phyloP scores from a whole-genome alignment of 2,888 invertebrate genomes.

The Chymomyza amoena region DNA sequence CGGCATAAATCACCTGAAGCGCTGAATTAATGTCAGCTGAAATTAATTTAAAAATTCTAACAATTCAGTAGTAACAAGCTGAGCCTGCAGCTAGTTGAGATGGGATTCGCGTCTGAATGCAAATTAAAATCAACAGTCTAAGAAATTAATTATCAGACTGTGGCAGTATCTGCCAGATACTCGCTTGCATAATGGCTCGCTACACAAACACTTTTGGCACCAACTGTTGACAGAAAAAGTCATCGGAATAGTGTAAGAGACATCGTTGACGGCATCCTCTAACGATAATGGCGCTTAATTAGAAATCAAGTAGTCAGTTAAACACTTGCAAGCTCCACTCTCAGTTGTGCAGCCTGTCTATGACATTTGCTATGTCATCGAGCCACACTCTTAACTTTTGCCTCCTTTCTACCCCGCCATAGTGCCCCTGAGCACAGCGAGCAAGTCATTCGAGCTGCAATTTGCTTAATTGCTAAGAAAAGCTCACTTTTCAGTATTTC shows the following conservation, averaged over 20 bases:
- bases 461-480: slow-evolving; percentile 27
- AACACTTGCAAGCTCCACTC: slow-evolving; percentile 33
- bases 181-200: neutral
- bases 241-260: neutral
- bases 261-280: slow-evolving; percentile 3
- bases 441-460: slow-evolving; percentile 12
- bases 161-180: neutral
- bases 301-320: slow-evolving; percentile 49
- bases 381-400: neutral
- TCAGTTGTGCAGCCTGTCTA: neutral
- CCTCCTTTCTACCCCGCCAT: neutral
- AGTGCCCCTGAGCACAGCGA: neutral
- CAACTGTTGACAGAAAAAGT: slow-evolving; percentile 8
- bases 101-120: neutral
- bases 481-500: neutral
- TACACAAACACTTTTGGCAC: slow-evolving; percentile 19
- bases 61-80: too few relatives aligned
- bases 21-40: neutral
- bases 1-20: neutral
- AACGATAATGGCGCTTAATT: slow-evolving; percentile 55
- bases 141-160: neutral
- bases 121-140: neutral
- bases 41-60: neutral
- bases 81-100: too few relatives aligned
- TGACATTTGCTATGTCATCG: neutral